Evolutionary conservation across 2,797 vertebrate genomes (phyloP), one percentile per base, ranked within the genome.

Genomic region (Sebastes diaconus): DNA sequence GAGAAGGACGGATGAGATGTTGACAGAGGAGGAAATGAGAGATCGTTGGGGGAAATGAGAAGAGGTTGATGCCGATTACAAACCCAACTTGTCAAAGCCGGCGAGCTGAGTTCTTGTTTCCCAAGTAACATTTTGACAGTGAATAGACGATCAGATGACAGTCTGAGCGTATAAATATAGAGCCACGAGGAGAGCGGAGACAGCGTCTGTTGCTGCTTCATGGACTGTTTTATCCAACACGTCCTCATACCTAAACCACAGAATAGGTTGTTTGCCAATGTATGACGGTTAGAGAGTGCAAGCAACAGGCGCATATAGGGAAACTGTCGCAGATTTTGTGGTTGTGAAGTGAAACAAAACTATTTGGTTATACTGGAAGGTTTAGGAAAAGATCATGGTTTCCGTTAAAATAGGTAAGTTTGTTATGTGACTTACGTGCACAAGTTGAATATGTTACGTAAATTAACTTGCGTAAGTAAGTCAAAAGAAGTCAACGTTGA

Each of bases 21-120:
- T 79, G 86, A 85, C 66, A 81, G 75, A 54, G 73, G 54, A 83
- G 75, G 81, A 77, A 78, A 79, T 68, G 32, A 73, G 64, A 65
- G 36, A 63, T 72, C 20, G 4, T 42, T 5, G 20, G 0, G 29
- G 78, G 72, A 84, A 75, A 73, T 29, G 65, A 75, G 72, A 20
- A 77, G 54, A 4, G 2, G 69, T 58, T 68, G 39, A 76, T 54
- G 57, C 12, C 4, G 2, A 75, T 75, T 72, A 67, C 18, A 50
- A 82, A 79, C 4, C 5, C 18, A 65, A 52, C 73, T 66, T 77
- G 66, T 90, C 83, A 86, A 67, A 85, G 39, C 22, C 12, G 3
- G 16, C 3, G 1, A 39, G 55, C 72, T 50, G 60, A 70, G 55
- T 36, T 70, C 65, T 24, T 78, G 57, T 70, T 76, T 77, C 27